Base-by-base conservation (phyloP, 1,140 invertebrate species). In the Rhyzopertha dominica region DNA sequence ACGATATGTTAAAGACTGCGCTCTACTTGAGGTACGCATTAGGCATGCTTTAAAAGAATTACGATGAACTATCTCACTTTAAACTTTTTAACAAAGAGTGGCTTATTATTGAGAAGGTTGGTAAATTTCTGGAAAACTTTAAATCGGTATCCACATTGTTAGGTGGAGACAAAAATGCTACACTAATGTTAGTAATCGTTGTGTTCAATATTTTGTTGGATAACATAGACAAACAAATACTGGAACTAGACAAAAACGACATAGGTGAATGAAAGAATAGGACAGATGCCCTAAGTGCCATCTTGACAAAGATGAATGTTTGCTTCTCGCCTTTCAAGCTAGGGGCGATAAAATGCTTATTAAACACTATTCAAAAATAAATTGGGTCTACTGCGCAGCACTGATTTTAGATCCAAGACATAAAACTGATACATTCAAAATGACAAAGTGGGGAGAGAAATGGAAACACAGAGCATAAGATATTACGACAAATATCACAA, bases 371-470 rank as follows among this genome's bases (percentile, higher is more conserved):
- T 52, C 54, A 32, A 64, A 62, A 46, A 62, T 47, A 26, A 65
- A 66, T 51, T 66, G 58, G 58, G 61, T 63, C 46, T 68, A 62
- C 50, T 66, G 59, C 51, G 54, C 51, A 40, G 49, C 56, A 47
- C 52, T 66, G 39, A 63, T 65, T 60, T 54, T 63, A 52, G 59
- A 66, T 55, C 63, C 58, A 49, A 61, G 55, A 40, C 63, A 65
- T 51, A 65, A 62, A 54, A 47, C 45, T 44, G 51, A 65, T 45
- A 63, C 61, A 52, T 67, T 65, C 57, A 53, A 66, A 45, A 32
- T 60, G 46, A 64, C 61, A 43, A 31, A 45, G 5, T 62, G 62
- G 63, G 63, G 59, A 20, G 54, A 58, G 48, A 50, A 62, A 54
- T 39, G 62, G 51, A 61, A 58, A 60, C 49, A 59, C 41, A 56